Evolutionary conservation across 2,113 vertebrate species (phyloP).

Genomic region (Hypanus sabinus): DNA sequence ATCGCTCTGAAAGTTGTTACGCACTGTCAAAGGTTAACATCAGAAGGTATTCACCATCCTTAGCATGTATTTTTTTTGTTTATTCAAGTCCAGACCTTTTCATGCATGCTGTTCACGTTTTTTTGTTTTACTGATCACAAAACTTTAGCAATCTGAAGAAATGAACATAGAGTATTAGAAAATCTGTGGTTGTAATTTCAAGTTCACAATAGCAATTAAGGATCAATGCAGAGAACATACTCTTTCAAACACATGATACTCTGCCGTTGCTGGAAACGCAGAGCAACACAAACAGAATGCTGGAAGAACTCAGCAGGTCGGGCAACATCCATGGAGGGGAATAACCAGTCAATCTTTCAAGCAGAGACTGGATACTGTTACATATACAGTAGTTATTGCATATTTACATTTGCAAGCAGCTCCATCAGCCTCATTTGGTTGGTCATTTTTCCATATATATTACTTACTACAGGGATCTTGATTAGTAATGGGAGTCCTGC

Average conservation of each 20-base stretch:
- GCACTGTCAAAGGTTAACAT: neutral
- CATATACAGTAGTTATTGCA: neutral
- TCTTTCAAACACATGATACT: neutral
- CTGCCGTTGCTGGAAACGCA: too few relatives aligned
- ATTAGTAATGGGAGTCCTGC: neutral
- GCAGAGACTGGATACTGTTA: too few relatives aligned
- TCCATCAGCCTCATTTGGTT: neutral
- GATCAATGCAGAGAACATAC: neutral
- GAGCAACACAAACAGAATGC: too few relatives aligned
- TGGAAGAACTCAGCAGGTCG: too few relatives aligned
- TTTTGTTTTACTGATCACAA: neutral
- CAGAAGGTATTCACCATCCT: neutral
- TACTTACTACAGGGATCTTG: neutral
- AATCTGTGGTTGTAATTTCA: neutral
- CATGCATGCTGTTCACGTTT: neutral
- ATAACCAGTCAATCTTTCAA: too few relatives aligned
- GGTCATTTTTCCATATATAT: neutral
- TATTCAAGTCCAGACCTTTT: neutral
- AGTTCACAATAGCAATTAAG: neutral
- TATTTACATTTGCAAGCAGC: neutral
- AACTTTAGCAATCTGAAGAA: neutral
- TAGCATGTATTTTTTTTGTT: neutral
- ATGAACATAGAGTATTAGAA: neutral
- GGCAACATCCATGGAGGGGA: too few relatives aligned
- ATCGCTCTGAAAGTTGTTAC: neutral